Evolutionary conservation across 2,113 vertebrate genomes (phyloP).

Genomic region (Scartelaos histophorus): DNA sequence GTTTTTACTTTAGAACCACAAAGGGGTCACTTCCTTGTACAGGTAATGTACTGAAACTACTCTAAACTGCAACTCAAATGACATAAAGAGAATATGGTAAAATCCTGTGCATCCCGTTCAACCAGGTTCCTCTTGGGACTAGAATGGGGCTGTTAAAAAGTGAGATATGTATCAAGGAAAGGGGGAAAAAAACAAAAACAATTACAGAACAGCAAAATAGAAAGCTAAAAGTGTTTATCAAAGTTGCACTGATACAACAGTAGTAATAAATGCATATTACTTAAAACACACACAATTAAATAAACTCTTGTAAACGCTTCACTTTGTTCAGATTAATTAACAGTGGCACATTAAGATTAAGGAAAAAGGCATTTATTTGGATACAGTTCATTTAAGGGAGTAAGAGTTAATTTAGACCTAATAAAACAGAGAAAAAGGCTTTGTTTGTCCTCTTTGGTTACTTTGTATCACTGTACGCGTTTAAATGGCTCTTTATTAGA

Average conservation of each 20-base stretch:
- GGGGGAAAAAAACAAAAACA: background rate
- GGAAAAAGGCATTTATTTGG: background rate
- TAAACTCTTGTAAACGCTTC: no score
- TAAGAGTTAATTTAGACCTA: background rate
- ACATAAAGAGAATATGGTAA: background rate
- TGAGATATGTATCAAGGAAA: background rate
- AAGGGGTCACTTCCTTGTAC: background rate
- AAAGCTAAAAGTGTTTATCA: background rate
- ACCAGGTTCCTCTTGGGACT: background rate
- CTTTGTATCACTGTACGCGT: background rate
- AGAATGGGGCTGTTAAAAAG: background rate
- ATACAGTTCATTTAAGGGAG: background rate
- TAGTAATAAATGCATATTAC: no score
- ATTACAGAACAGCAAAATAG: background rate
- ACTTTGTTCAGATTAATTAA: background rate
- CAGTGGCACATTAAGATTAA: background rate
- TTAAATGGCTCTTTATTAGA: background rate
- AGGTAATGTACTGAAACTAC: background rate
- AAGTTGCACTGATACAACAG: no score
- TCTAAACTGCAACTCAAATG: background rate
- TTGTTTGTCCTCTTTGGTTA: background rate
- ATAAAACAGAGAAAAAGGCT: background rate
- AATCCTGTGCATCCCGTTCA: background rate
- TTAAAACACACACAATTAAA: no score
- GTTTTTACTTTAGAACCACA: background rate